Base-by-base conservation (phyloP, 2,797 vertebrate species). In the Premnoplex brunnescens region DNA sequence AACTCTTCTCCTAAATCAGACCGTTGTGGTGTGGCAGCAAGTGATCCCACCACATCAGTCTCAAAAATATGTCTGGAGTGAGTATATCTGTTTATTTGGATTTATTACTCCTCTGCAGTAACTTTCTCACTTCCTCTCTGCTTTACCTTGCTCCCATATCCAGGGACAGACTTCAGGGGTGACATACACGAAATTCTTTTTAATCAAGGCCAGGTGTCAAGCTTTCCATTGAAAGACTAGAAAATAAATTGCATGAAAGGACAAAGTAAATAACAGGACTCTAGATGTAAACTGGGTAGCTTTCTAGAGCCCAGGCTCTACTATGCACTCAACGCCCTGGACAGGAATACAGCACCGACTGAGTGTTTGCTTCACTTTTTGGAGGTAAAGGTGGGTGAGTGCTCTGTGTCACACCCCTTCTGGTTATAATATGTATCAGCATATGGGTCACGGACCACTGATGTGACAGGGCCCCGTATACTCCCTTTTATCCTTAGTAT, bases 171-270 rank as follows among this genome's bases (percentile, higher is more conserved):
- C 30, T 60, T 88, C 46, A 58, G 27, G 21, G 10, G 14, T 6
- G n/a, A 85, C 59, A 74, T 69, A 80, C 68, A 58, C 12, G 69
- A 62, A 51, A 66, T 34, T 30, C 8, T 15, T 90, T 54, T 37
- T 82, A 79, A 88, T 73, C 46, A 79, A 77, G 30, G 24, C n/a
- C 14, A 22, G 54, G 54, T 49, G 24, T 73, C 48, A 85, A 15
- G 9, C 10, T 64, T 91, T 85, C 62, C 9, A 11, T 14, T 93
- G 23, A 10, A 78, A 69, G 34, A 49, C 16, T 73, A 75, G 79
- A 83, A 89, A 88, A 89, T 34, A 68, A 79, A 72, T 78, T 59
- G 26, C n/a, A 72, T 21, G 41, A 37, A 82, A 76, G 14, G 13
- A n/a, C 30, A 69, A 20, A 18, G 24, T 60, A 49, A 86, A 62